Evolutionary conservation across 1,140 invertebrate species (phyloP).

Genomic region (Mizuhopecten yessoensis): DNA sequence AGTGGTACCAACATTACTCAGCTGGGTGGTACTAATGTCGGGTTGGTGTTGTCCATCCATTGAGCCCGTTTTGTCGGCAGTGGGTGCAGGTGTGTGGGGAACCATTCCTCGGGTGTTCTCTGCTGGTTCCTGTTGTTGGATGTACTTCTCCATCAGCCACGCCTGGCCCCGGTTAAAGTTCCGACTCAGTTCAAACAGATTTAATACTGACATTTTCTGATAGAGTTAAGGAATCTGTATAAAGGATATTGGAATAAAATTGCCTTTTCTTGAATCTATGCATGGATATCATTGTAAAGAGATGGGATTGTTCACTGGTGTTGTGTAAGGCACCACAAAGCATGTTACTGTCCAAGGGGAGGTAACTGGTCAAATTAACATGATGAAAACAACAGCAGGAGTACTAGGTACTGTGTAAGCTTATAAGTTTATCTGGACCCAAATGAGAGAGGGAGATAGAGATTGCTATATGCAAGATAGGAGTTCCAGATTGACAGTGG

Average conservation of each 20-base stretch:
- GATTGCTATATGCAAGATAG: too few species aligned
- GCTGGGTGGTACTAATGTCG: neutral
- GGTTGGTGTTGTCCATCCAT: neutral
- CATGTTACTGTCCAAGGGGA: neutral
- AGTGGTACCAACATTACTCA: neutral
- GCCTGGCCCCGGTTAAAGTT: slow-evolving; percentile 72
- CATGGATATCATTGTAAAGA: neutral
- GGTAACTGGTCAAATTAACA: too few species aligned
- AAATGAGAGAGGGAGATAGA: too few species aligned
- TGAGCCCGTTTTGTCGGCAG: slow-evolving; percentile 40
- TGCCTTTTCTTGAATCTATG: neutral
- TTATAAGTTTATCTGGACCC: too few species aligned
- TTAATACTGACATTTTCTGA: slow-evolving; percentile 78
- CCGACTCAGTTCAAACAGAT: slow-evolving; percentile 79
- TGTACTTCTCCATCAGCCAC: slow-evolving; percentile 76
- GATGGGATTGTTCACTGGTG: neutral
- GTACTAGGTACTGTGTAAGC: too few species aligned
- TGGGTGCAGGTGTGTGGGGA: slow-evolving; percentile 64
- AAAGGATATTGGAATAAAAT: neutral
- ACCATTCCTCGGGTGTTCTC: slow-evolving; percentile 53
- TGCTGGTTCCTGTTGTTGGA: slow-evolving; percentile 72
- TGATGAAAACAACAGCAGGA: too few species aligned
- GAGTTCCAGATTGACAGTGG: too few species aligned
- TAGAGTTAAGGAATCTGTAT: slow-evolving; percentile 54
- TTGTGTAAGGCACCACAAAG: neutral